Base-by-base conservation (phyloP, 1,140 invertebrate species). In the Cotesia glomerata region DNA sequence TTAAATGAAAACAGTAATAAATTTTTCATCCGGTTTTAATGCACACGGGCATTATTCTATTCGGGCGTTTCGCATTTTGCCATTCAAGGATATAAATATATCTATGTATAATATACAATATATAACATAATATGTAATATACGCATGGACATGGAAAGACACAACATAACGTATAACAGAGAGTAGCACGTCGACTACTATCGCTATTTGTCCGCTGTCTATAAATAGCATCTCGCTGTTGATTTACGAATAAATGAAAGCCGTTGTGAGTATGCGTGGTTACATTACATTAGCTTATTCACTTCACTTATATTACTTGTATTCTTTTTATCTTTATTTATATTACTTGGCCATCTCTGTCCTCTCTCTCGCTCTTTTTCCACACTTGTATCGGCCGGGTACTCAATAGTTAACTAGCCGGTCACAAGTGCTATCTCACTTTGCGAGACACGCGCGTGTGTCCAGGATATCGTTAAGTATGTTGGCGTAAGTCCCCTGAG, bases 231-330 rank as follows among this genome's bases (percentile, higher is more conserved):
- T 72, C 71, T 64, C 62, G 65, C 77, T 79, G 82, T 83, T 84
- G 82, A 84, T 84, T 84, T 84, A 84, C 81, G 82, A 83, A 83
- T 83, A 84, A 84, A 83, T 80, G 79, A 82, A 84, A 81, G 79
- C 80, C 76, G 77, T 52, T 52, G 54, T 35, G 35, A 52, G 63
- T 66, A 36, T 72, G 70, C 63, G 62, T 72, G 62, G 45, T 61
- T 45, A 52, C 14, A 52, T 45, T 45, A 45, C 36, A 26, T 52
- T 58, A 36, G 34, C 67, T 68, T 56, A 63, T 14, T 45, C 4
- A 36, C 73, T 26, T 14, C 13, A n/a, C 49, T n/a, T 18, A n/a
- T 8, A 11, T n/a, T 64, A 64, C 72, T 67, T 66, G 39, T 65
- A 70, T 74, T 74, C 49, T 16, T 51, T 64, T 58, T 62, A 69